phyloP scores from a whole-genome alignment of 2,888 invertebrate genomes.

The Darwinula stevensoni region DNA sequence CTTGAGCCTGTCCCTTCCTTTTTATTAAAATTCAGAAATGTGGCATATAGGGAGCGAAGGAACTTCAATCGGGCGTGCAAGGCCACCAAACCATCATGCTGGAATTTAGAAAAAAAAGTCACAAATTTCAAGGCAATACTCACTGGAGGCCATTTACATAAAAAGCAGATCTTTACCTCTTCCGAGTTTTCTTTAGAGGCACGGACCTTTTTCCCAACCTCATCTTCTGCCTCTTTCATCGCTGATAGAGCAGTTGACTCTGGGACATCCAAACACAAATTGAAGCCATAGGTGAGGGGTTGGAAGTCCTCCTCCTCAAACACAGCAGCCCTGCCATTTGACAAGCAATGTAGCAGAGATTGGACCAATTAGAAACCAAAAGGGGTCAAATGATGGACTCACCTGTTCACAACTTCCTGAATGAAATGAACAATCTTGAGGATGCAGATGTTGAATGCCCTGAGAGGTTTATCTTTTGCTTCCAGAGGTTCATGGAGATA shows the following conservation, averaged over 20 bases:
- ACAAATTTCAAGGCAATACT: background rate
- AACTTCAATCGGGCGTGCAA: background rate
- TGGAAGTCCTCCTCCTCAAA: constrained; percentile 94
- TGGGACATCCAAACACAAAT: constrained; percentile 46
- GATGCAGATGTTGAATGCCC: constrained; percentile 55
- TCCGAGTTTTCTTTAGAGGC: background rate
- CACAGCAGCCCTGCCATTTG: constrained; percentile 32
- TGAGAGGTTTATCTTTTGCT: constrained; percentile 48
- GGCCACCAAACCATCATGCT: background rate
- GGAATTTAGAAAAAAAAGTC: background rate
- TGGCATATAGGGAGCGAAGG: background rate
- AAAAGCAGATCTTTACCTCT: background rate
- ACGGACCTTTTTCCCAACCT: constrained; percentile 20
- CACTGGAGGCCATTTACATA: background rate
- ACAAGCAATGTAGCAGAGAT: background rate
- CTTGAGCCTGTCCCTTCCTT: background rate
- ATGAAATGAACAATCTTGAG: constrained; percentile 69
- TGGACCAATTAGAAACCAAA: background rate
- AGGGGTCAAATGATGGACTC: constrained; percentile 14
- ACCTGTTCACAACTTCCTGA: constrained; percentile 61
- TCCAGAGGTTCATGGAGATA: constrained; percentile 70
- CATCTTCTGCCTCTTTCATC: constrained; percentile 72
- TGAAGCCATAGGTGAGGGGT: constrained; percentile 64
- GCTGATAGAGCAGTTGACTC: constrained; percentile 48
- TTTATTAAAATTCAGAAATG: background rate